Base-by-base conservation (phyloP, 1,140 invertebrate genomes). In the Xylocopa sonorina region DNA sequence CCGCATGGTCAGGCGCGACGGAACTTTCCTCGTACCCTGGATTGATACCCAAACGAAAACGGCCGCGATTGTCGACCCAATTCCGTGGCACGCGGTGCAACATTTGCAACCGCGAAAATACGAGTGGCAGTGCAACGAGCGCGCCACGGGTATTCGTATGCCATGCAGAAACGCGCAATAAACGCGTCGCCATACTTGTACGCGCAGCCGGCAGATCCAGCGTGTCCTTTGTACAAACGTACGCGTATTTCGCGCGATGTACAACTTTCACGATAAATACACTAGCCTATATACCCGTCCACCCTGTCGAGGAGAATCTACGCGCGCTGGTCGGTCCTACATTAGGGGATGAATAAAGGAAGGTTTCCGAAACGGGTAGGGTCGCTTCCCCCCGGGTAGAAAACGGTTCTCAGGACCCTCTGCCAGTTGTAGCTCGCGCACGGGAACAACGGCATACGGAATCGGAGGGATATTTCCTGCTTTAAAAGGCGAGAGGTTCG, bases 271-370 rank as follows among this genome's bases (percentile, higher is more conserved):
- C 77, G 69, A 78, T 78, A 78, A 78, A 78, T 78, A 72, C 76
- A 69, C 32, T 72, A 85, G 75, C 84, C 83, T 85, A 85, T 85
- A 85, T 85, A 85, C 79, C 34, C 43, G 72, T 3, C 64, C 21
- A 46, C n/a, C 7, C 18, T 9, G 41, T 10, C 29, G 29, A 81
- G 64, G 34, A 85, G 67, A 77, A 63, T 55, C 79, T 69, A 76
- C 79, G 78, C 72, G 57, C 51, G 72, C 64, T 51, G 76, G 55
- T 72, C 58, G 87, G 78, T 62, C 80, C 81, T 83, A 82, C 81
- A 87, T 83, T 85, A 85, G 85, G 87, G 87, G 84, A 89, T 90
- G 87, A 90, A 89, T 89, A 89, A 89, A 88, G 83, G 86, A 87
- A 88, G 85, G 78, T 82, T 77, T 74, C 71, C 83, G 81, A 86